phyloP scores from a whole-genome alignment of 35 echinoderm and acorn worm genomes.

The Apostichopus parvimensis region DNA sequence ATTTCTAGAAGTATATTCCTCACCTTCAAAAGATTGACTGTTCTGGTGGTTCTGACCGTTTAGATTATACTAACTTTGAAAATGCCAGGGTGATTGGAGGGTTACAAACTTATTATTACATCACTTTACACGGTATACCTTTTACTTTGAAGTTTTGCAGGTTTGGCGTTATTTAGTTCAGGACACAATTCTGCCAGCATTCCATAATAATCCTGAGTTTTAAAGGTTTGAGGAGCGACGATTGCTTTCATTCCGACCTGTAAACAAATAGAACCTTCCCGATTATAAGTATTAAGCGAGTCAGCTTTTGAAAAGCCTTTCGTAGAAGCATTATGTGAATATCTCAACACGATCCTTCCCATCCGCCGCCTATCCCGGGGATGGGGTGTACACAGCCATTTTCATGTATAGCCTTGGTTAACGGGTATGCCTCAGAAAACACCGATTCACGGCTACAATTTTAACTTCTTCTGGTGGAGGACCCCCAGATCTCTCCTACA shows the following conservation, averaged over 20 bases:
- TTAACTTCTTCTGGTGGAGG: no score
- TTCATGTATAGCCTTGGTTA: no score
- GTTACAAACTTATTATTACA: no score
- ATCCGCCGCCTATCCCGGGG: no score
- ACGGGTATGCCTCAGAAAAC: neutral
- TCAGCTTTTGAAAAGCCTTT: neutral
- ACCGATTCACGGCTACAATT: no score
- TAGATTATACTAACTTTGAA: neutral
- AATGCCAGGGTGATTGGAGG: neutral
- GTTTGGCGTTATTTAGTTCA: constrained; percentile 18
- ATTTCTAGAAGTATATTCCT: no score
- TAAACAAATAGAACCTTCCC: neutral
- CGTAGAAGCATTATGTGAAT: no score
- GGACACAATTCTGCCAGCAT: constrained; percentile 45
- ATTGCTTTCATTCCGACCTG: constrained; percentile 52
- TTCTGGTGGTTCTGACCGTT: neutral
- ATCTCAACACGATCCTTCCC: no score
- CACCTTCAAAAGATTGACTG: neutral
- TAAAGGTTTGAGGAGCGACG: constrained; percentile 18
- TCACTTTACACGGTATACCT: neutral
- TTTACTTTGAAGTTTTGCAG: constrained; percentile 30
- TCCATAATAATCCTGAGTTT: constrained; percentile 58
- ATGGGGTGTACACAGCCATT: no score
- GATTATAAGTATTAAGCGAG: neutral
- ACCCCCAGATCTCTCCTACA: no score